Percentiles rank a stretch among this genome's conserved stretches.
phyloP scores from a whole-genome alignment of 2,888 invertebrate genomes.

The Stenodema calcarata region DNA sequence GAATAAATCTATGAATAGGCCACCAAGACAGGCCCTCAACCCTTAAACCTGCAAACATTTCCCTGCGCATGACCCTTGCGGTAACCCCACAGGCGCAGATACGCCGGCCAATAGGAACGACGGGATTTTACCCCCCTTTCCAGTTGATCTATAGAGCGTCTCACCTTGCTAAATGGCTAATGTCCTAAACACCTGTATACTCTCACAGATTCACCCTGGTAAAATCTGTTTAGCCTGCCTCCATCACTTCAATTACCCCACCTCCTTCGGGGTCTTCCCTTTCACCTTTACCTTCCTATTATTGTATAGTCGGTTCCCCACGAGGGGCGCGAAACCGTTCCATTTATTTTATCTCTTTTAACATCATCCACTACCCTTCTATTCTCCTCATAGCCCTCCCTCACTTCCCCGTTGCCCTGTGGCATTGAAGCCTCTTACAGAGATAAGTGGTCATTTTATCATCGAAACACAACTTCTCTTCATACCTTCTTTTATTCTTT shows the following conservation, averaged over 20 bases:
- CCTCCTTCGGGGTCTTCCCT: neutral
- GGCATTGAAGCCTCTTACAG: constrained; percentile 33
- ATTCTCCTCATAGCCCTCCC: neutral
- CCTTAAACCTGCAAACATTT: neutral
- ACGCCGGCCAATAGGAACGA: constrained; percentile 31
- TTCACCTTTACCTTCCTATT: constrained; percentile 40
- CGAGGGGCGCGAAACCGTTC: constrained; percentile 24
- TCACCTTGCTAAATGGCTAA: constrained; percentile 40
- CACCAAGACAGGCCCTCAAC: neutral
- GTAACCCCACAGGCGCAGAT: constrained; percentile 36
- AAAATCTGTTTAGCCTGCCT: constrained; percentile 53
- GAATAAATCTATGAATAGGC: neutral
- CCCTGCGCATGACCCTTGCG: neutral
- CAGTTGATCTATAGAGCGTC: constrained; percentile 30
- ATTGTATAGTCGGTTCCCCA: constrained; percentile 33
- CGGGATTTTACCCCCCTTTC: constrained; percentile 11
- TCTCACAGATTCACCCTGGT: constrained; percentile 48
- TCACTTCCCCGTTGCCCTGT: neutral
- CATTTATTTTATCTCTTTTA: constrained; percentile 47
- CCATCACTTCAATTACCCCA: constrained; percentile 46
- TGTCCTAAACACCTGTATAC: constrained; percentile 54
- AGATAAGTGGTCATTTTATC: constrained; percentile 50
- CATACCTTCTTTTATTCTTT: neutral
- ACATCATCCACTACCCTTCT: neutral
- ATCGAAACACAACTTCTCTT: constrained; percentile 26